Percentiles rank a stretch among this genome's conserved stretches.
Evolutionary conservation across 1,140 invertebrate species (phyloP).

Genomic region (Diplogasteroides magnus): DNA sequence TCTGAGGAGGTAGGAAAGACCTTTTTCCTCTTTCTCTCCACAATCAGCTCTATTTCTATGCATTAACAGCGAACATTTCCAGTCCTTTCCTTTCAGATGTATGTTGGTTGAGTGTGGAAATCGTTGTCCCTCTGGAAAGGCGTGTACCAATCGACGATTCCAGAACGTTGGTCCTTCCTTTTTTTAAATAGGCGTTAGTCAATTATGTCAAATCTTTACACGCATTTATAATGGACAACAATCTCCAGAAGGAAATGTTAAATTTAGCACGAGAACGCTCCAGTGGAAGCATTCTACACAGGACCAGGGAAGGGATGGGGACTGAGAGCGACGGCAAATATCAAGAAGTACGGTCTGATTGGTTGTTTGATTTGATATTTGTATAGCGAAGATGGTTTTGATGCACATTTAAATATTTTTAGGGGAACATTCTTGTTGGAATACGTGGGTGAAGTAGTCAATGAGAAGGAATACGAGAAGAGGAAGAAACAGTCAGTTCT

Average conservation of each 20-base stretch:
- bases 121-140: background rate
- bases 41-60: too few relatives aligned
- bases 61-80: too few relatives aligned
- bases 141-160: background rate
- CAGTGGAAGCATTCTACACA: slow-evolving; percentile 29
- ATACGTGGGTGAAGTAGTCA: slow-evolving; percentile 93
- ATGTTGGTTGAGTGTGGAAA: background rate
- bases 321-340: slow-evolving; percentile 17
- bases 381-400: background rate
- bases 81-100: too few relatives aligned
- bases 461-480: slow-evolving; percentile 66
- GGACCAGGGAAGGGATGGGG: slow-evolving; percentile 33
- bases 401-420: slow-evolving; percentile 11
- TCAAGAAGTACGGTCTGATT: slow-evolving; percentile 22
- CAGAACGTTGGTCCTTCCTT: background rate
- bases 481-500: slow-evolving; percentile 12
- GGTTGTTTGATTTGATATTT: background rate
- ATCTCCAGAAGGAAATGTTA: background rate
- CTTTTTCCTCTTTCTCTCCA: too few relatives aligned
- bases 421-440: slow-evolving; percentile 93
- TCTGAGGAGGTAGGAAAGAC: background rate
- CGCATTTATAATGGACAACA: too few relatives aligned
- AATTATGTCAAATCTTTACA: too few relatives aligned
- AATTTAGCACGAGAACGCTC: slow-evolving; percentile 27
- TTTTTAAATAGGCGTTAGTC: background rate